Evolutionary conservation across 2,888 invertebrate genomes (phyloP), one percentile per base, ranked within the genome.

Genomic region (Thereva nobilitata): DNA sequence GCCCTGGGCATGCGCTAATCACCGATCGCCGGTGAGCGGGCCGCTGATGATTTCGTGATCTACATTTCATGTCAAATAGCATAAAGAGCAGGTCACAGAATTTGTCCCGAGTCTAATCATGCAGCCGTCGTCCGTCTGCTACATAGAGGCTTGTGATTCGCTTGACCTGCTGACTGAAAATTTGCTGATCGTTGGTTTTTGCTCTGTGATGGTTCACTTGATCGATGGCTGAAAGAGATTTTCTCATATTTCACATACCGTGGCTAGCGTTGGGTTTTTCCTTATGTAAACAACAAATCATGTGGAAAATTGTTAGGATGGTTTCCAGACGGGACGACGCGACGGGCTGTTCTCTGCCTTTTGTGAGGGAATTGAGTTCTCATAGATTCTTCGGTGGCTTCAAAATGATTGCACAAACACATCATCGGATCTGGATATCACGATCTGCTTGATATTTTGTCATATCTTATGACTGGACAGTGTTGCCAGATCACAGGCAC

Each of bases 181-280:
- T 53, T 53, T 38, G 40, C 38, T 53, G 38, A 38, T 8, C 50
- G 50, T 2, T 50, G 9, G 50, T 34, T 37, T 23, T 7, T 53
- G 35, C 38, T 34, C 4, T 37, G 5, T 53, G 35, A 10, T 38
- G 8, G 49, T 50, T 44, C 41, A 23, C 23, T 44, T 44, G 61
- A 61, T 61, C 49, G 61, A 50, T 61, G 41, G 49, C 50, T 35
- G 35, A 41, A 8, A 23, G 50, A 61, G 38, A 23, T 23, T 61
- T 61, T 61, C 61, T 50, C 61, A 61, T 61, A 61, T 61, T 61
- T 61, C 61, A 61, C 61, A 61, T 61, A 50, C 61, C 61, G 61
- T 61, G 49, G 61, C 35, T 40, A 23, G 61, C 23, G 8, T 8
- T 50, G 61, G 41, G 61, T 50, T 61, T 61, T 61, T 23, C 23